phyloP scores from a whole-genome alignment of 2,113 vertebrate genomes.

The Malurus cyaneus region DNA sequence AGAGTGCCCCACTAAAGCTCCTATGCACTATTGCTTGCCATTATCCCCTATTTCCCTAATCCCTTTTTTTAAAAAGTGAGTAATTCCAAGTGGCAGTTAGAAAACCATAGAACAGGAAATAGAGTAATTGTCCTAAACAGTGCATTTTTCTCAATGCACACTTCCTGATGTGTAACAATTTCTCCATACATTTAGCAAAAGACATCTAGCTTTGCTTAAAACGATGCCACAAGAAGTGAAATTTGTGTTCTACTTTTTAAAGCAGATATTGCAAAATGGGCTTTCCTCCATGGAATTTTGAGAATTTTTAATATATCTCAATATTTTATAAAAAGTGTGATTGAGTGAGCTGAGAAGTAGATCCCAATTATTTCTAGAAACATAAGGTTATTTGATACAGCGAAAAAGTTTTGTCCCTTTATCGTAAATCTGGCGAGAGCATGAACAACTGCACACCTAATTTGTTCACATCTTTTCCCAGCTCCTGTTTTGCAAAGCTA shows the following conservation, averaged over 20 bases:
- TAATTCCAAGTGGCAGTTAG: neutral
- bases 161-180: neutral
- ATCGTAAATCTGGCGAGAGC: neutral
- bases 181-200: neutral
- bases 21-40: neutral
- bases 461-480: neutral
- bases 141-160: neutral
- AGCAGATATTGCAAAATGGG: neutral
- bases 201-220: neutral
- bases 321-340: neutral
- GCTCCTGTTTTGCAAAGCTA: neutral
- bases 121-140: neutral
- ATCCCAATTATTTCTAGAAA: neutral
- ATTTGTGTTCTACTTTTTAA: neutral
- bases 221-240: neutral
- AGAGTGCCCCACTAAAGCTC: neutral
- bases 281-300: neutral
- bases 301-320: neutral
- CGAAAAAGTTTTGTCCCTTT: neutral
- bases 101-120: neutral
- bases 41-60: neutral
- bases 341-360: neutral
- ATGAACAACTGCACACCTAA: neutral
- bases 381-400: neutral
- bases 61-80: neutral